phyloP scores from a whole-genome alignment of 2,113 vertebrate genomes.

The Nerophis lumbriciformis region DNA sequence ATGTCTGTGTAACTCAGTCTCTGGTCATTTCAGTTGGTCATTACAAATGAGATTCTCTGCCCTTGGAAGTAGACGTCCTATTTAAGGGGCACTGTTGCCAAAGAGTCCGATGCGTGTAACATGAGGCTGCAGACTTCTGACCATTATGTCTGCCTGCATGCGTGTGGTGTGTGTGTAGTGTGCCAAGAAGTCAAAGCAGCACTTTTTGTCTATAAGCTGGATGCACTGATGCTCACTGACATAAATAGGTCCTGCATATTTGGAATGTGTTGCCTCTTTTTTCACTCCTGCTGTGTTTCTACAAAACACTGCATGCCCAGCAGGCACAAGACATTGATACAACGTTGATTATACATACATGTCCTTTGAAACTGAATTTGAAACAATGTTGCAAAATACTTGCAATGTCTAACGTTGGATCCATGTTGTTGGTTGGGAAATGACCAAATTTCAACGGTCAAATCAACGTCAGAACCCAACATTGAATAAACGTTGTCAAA shows the following conservation, averaged over 20 bases:
- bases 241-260: conserved; percentile 74
- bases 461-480: too few species aligned
- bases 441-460: too few species aligned
- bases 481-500: too few species aligned
- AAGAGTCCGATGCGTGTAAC: conserved; percentile 32
- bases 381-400: too few species aligned
- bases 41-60: conserved; percentile 29
- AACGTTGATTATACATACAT: too few species aligned
- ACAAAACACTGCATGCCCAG: conserved; percentile 11
- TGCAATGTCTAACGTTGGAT: too few species aligned
- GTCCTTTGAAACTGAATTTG: too few species aligned
- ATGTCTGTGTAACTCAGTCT: conserved; percentile 13
- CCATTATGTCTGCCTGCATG: conserved; percentile 11
- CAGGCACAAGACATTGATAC: too few species aligned
- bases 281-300: conserved; percentile 26
- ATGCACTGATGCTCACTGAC: conserved; percentile 70
- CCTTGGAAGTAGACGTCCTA: conserved; percentile 20
- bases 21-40: conserved; percentile 35
- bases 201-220: conserved; percentile 55
- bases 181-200: conserved; percentile 41
- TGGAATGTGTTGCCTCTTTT: conserved; percentile 45
- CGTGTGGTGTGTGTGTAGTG: conserved; percentile 10
- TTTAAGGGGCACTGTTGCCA: conserved; percentile 28
- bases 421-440: too few species aligned
- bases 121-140: conserved; percentile 16